phyloP scores from a whole-genome alignment of 1,140 invertebrate species.

The Archegozetes longisetosus region DNA sequence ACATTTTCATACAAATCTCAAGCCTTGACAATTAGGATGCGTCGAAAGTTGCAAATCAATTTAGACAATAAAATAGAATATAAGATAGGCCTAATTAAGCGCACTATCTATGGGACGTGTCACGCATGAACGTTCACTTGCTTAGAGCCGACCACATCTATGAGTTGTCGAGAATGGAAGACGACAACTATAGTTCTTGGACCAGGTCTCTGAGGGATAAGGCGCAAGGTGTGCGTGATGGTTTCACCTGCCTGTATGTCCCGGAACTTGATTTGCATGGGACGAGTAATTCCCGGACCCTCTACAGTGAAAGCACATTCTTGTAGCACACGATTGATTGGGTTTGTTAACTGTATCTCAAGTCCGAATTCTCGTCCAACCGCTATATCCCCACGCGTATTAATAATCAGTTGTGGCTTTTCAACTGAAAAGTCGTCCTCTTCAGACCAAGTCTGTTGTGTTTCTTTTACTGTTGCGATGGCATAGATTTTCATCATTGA shows the following conservation, averaged over 20 bases:
- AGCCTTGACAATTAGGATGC: not conserved
- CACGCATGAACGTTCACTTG: conserved; percentile 4
- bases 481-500: conserved; percentile 69
- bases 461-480: conserved; percentile 58
- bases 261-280: conserved; percentile 46
- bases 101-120: not conserved
- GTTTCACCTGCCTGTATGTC: conserved; percentile 42
- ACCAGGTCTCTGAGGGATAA: conserved; percentile 50
- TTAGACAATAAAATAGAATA: not conserved
- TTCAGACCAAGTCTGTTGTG: conserved; percentile 69
- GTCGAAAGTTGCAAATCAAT: not conserved
- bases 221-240: conserved; percentile 47
- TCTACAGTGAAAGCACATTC: conserved; percentile 59
- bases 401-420: conserved; percentile 3
- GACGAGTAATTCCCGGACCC: conserved; percentile 52
- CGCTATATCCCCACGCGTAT: not conserved
- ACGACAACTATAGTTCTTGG: conserved; percentile 57
- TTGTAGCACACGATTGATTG: conserved; percentile 53
- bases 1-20: not conserved
- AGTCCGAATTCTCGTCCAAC: conserved; percentile 46
- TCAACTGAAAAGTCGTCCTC: conserved; percentile 55
- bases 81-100: not conserved
- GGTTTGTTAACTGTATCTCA: conserved; percentile 57
- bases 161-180: conserved; percentile 59
- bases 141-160: conserved; percentile 57